Base-by-base conservation (phyloP, 2,113 vertebrate species). In the Apeltes quadracus region DNA sequence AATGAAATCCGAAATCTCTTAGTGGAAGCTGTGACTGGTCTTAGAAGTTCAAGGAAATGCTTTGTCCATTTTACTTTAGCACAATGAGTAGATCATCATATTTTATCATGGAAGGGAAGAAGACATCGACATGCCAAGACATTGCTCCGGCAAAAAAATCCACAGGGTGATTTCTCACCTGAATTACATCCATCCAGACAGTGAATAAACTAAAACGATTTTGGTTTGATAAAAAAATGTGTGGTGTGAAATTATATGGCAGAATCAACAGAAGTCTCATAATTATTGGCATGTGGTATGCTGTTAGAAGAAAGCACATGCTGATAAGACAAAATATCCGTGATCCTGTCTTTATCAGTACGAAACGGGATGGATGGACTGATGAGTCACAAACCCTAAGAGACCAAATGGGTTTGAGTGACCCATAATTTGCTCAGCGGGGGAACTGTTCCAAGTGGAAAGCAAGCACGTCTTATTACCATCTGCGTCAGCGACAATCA, bases 241-340 rank as follows among this genome's bases (percentile, higher is more conserved):
- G 22, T 62, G 18, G 44, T 46, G 29, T 64, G 20, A 34, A n/a
- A 65, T 23, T 3, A 66, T 39, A 20, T 20, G 4, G 22, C 39
- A 18, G 3, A n/a, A 29, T 15, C 3, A 55, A 29, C 10, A 39
- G 10, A 43, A 14, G 18, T 41, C 6, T 41, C 15, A 29, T n/a
- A 8, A n/a, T n/a, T 10, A 32, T 18, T 32, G 18, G 18, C 36
- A 55, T 81, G 69, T 44, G 18, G 23, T 23, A 77, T 65, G 76
- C 78, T 79, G 79, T 80, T 84, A 82, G 78, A 75, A 59, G 54
- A 69, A n/a, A 71, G 65, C 69, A 75, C 25, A 78, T 81, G 74
- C 87, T 84, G 87, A 88, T 73, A 7, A 75, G 56, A 78, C 73
- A 82, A 41, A 81, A 84, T 48, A 64, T 58, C 53, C 54, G 64